Conservation (phyloP, 2,888 invertebrate species). For the Cremastinae sp. region DNA sequence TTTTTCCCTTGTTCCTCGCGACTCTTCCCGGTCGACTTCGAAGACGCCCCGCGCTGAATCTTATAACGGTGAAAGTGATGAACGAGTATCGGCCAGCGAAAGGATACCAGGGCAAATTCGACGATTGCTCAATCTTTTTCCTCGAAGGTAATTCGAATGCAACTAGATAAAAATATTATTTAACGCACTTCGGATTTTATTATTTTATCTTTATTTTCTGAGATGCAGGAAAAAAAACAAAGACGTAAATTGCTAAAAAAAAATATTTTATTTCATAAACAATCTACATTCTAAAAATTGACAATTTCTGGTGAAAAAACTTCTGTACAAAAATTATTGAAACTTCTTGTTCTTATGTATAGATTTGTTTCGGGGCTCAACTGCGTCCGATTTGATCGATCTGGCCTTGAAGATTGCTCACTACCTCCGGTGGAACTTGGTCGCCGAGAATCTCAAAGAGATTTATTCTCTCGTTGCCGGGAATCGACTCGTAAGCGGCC, state of each 20-base stretch:
- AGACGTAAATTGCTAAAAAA: slow-evolving; percentile 24
- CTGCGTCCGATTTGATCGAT: slow-evolving; percentile 91
- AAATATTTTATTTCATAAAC: slow-evolving; percentile 45
- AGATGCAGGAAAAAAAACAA: not conserved
- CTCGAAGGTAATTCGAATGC: slow-evolving; percentile 1
- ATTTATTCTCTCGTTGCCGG: slow-evolving; percentile 91
- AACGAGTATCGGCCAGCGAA: slow-evolving; percentile 28
- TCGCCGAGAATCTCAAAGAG: slow-evolving; percentile 92
- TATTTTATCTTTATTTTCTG: slow-evolving; percentile 11
- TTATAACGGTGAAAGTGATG: slow-evolving; percentile 53
- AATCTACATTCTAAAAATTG: slow-evolving; percentile 29
- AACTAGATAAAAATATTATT: no score
- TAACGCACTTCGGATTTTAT: no score
- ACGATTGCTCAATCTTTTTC: slow-evolving; percentile 45
- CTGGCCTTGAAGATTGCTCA: slow-evolving; percentile 92
- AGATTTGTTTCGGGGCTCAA: slow-evolving; percentile 77
- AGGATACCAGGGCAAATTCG: slow-evolving; percentile 35
- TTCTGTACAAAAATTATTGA: slow-evolving; percentile 12
- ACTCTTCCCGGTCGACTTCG: not conserved
- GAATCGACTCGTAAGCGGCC: slow-evolving; percentile 92
- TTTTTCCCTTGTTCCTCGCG: slow-evolving; percentile 19
- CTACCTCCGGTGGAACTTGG: slow-evolving; percentile 92
- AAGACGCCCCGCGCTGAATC: slow-evolving; percentile 9
- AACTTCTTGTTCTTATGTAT: not conserved
- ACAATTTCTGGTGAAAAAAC: slow-evolving; percentile 10